phyloP scores from a whole-genome alignment of 2,888 invertebrate genomes.

The Tridacna gigas region DNA sequence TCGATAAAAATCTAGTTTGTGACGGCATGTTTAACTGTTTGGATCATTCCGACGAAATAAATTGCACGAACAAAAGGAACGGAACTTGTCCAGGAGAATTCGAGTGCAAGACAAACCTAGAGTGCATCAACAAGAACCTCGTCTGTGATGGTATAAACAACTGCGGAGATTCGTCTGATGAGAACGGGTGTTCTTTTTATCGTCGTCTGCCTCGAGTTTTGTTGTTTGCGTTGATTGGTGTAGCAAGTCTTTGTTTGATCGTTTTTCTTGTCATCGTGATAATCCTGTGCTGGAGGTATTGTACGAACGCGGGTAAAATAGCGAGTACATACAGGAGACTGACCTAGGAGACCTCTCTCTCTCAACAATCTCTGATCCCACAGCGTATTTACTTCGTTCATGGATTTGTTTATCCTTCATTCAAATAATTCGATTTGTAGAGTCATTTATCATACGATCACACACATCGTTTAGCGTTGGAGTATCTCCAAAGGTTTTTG shows the following conservation, averaged over 20 bases:
- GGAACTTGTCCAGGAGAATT: constrained; percentile 33
- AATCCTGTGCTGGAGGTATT: constrained; percentile 44
- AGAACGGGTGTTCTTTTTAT: constrained; percentile 24
- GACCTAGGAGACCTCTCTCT: no score
- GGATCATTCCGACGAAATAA: constrained; percentile 47
- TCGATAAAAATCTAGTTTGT: constrained; percentile 53
- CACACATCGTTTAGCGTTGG: no score
- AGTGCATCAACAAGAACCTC: constrained; percentile 46
- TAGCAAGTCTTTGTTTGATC: constrained; percentile 23
- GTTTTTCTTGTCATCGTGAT: constrained; percentile 37
- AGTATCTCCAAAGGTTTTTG: no score
- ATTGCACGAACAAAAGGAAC: constrained; percentile 29
- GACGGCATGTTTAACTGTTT: constrained; percentile 33
- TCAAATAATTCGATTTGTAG: no score
- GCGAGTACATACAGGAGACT: constrained; percentile 25
- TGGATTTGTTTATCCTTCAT: no score
- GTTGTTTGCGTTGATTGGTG: constrained; percentile 33
- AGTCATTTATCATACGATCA: no score
- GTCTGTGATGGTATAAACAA: constrained; percentile 40
- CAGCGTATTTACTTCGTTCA: no score
- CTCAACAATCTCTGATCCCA: no score
- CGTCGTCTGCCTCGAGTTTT: constrained; percentile 1
- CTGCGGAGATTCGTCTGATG: constrained; percentile 44
- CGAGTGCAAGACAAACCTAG: constrained; percentile 30
- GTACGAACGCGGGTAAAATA: constrained; percentile 14